These are phyloP conservation scores for Zoanthus sansibaricus DNA, from an alignment of 92 coral and sea anemone genomes.

Conservation along the genomic window DNA sequence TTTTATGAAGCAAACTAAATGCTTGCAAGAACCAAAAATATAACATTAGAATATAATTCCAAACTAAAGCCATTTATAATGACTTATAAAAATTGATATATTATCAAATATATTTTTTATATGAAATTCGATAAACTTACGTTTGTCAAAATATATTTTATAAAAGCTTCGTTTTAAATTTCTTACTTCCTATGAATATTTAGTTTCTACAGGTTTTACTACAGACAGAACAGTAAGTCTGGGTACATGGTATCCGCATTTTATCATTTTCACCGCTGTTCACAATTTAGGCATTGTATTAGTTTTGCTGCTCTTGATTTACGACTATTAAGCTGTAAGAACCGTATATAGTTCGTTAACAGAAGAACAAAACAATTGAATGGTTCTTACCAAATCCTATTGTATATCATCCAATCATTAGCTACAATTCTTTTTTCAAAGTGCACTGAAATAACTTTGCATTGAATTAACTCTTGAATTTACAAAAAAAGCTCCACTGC, in stretches of 20 bases:
- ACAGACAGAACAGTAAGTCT: conserved; percentile 1
- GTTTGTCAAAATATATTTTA: conserved; percentile 14
- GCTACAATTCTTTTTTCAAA: no score
- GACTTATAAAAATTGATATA: conserved; percentile 48
- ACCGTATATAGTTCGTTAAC: no score
- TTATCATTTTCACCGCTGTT: not conserved
- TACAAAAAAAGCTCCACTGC: no score
- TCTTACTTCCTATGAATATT: not conserved
- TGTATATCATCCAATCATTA: no score
- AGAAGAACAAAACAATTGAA: no score
- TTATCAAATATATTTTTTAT: conserved; percentile 23
- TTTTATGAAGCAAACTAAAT: not conserved
- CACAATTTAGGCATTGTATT: not conserved
- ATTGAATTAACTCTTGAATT: no score
- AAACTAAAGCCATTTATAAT: conserved; percentile 20
- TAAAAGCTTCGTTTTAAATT: not conserved
- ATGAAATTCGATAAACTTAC: not conserved
- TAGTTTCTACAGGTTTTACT: not conserved
- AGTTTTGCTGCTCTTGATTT: not conserved
- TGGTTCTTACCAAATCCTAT: no score
- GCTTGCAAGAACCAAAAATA: not conserved
- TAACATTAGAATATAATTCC: conserved; percentile 10
- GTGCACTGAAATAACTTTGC: no score
- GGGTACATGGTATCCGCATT: conserved; percentile 28
- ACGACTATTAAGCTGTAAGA: not conserved